Base-by-base conservation (phyloP, 2,113 vertebrate genomes). In the Platichthys stellatus region DNA sequence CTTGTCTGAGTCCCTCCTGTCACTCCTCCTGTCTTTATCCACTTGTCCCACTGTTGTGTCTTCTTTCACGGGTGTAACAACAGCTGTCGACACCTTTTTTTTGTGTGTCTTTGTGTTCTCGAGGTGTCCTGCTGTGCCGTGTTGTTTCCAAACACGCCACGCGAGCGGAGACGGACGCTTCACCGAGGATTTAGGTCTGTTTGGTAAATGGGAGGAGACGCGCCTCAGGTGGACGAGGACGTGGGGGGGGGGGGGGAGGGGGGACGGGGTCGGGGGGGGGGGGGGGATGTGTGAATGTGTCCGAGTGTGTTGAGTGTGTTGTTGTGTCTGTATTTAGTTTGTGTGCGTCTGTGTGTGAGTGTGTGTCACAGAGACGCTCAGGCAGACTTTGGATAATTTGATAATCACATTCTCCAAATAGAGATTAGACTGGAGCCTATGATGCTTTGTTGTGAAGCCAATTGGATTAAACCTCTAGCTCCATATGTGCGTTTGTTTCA, bases 391-490 rank as follows among this genome's bases (percentile, higher is more conserved):
- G 51, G 59, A 14, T 80, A 60, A 78, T 74, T 77, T 83, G 64
- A 71, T 67, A 72, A 85, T 69, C 80, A 71, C 70, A 31, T 71
- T 82, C 45, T 71, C 57, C 14, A 53, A 68, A 85, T 66, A 62
- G 35, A 71, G 80, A 88, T 51, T 51, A 51, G 7, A 67, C 35
- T 5, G 18, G 11, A 64, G 54, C 56, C 69, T 51, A 71, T 0
- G 11, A 35, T 4, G 9, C 59, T 64, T 56, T 51, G 45, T 78
- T 56, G 43, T 75, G 56, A 56, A 59, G 66, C 61, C 70, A 79
- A 76, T 12, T 69, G 83, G 81, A 84, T 89, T 86, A 80, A 76
- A 60, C 3, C 66, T 75, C 67, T 51, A 14, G 13, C 69, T 80
- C 71, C 77, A 75, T 69, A 69, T 86, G 75, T 80, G 83, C 7